Conservation (phyloP, 2,888 invertebrate species). For the Drosophila helvetica region DNA sequence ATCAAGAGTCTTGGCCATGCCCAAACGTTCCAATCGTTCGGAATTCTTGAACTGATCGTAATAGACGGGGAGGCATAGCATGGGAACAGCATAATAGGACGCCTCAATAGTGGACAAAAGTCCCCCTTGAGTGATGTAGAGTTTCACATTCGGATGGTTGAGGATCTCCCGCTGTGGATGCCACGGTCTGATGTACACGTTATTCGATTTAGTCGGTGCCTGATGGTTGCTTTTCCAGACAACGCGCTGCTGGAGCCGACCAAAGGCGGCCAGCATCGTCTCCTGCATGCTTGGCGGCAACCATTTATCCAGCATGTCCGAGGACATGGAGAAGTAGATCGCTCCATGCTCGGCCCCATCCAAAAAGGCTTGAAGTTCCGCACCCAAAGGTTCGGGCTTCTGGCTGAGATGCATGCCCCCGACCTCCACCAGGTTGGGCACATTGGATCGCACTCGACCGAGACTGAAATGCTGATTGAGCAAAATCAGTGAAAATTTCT, state of each 20-base stretch:
- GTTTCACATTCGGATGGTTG: conserved; percentile 84
- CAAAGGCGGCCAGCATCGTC: conserved; percentile 41
- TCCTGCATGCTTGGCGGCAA: conserved; percentile 54
- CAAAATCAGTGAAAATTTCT: conserved; percentile 67
- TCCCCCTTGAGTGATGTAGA: conserved; percentile 85
- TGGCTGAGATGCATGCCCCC: conserved; percentile 77
- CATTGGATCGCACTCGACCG: conserved; percentile 70
- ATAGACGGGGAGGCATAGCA: conserved; percentile 84
- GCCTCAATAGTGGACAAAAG: conserved; percentile 84
- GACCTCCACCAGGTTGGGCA: conserved; percentile 80
- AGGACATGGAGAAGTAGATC: conserved; percentile 84
- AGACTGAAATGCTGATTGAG: conserved; percentile 77
- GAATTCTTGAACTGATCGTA: conserved; percentile 85
- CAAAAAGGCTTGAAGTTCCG: conserved; percentile 79
- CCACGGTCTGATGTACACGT: conserved; percentile 75
- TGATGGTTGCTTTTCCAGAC: conserved; percentile 82
- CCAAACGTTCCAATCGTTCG: conserved; percentile 71
- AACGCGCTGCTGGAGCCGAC: conserved; percentile 60
- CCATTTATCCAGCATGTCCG: conserved; percentile 64
- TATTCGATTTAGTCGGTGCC: conserved; percentile 59
- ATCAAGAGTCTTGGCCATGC: conserved; percentile 41
- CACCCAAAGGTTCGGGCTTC: conserved; percentile 33
- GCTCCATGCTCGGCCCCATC: conserved; percentile 83
- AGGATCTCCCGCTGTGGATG: conserved; percentile 83
- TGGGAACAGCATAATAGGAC: conserved; percentile 84